Evolutionary conservation across 37 sponge, comb jelly and placozoan species (phyloP), one percentile per base, ranked within the genome.

Genomic region (Oopsacas minuta): DNA sequence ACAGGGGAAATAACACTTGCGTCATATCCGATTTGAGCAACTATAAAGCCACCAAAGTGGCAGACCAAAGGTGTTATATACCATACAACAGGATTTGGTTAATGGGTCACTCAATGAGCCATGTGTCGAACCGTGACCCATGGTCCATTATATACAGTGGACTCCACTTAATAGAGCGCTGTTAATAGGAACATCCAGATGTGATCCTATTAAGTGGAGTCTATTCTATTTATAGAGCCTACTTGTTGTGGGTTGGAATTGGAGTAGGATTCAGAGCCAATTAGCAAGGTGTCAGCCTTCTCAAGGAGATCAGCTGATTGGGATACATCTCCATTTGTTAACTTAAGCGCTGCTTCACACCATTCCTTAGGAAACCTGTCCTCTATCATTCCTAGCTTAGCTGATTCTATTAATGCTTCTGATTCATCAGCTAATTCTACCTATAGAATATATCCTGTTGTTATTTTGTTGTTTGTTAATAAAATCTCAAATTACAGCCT

Each of bases 351-450:
- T 10, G 28, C 28, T 10, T 61, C 30, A n/a, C 75, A 61, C 75
- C 75, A 61, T 12, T 61, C 75, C 30, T 34, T 61, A 61, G 75
- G 75, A n/a, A 61, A 61, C 30, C 30, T 61, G 22, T 61, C 75
- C 22, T 61, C 75, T 25, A 61, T 61, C 75, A 61, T 61, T 61
- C 30, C 75, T 3, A 61, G 75, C 75, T 61, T 61, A 61, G 75
- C 28, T 5, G 75, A 61, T 34, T 61, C 75, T 10, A 61, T 61
- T n/a, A 61, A 34, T 32, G 75, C 20, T 32, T 61, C 75, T 3
- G 75, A 10, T 25, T 61, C 75, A 3, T 61, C 75, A 61, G 28
- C 75, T n/a, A 61, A 32, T 5, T 61, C 30, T 7, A 61, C 30
- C 75, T 61, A n/a, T 42, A 42, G 8, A 42, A n/a, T n/a, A n/a